Conservation (phyloP, 2,113 vertebrate genomes). For the Poeciliopsis occidentalis region DNA sequence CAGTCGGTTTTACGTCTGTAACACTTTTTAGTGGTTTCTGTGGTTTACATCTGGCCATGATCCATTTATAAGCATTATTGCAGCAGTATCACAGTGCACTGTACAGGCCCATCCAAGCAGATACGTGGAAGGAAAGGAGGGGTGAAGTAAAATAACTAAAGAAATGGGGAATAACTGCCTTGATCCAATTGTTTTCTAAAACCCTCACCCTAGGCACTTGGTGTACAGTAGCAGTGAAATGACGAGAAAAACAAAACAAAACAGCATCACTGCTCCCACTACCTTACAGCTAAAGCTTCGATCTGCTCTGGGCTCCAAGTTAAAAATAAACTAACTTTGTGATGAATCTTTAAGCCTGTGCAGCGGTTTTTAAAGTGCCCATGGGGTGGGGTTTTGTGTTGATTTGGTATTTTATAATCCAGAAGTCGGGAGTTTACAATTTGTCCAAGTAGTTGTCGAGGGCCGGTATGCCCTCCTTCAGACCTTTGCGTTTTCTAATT, state of each 20-base stretch:
- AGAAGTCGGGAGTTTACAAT: constrained; percentile 74
- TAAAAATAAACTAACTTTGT: constrained; percentile 44
- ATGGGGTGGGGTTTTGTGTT: constrained; percentile 60
- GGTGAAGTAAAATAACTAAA: constrained; percentile 42
- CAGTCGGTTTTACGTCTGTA: constrained; percentile 40
- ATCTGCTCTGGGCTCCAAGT: constrained; percentile 44
- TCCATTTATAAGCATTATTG: constrained; percentile 62
- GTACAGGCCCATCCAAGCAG: constrained; percentile 40
- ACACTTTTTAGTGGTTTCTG: constrained; percentile 52
- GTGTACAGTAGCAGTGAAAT: constrained; percentile 72
- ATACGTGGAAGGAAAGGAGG: constrained; percentile 13
- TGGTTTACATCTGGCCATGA: constrained; percentile 45
- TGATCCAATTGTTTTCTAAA: constrained; percentile 61
- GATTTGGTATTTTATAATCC: constrained; percentile 61
- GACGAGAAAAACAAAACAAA: constrained; percentile 27
- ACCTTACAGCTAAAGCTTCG: constrained; percentile 47
- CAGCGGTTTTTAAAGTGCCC: constrained; percentile 68
- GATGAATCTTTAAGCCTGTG: constrained; percentile 61
- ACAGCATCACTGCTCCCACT: constrained; percentile 34
- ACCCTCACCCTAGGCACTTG: constrained; percentile 71
- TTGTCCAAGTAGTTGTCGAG: constrained; percentile 97
- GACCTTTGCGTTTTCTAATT: constrained; percentile 92
- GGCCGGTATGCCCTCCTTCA: constrained; percentile 91
- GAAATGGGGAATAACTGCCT: constrained; percentile 50
- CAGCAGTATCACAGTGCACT: constrained; percentile 71